Percentiles rank a stretch among this genome's conserved stretches.
Evolutionary conservation across 2,888 invertebrate genomes (phyloP).

Genomic region (Melitaea athalia): DNA sequence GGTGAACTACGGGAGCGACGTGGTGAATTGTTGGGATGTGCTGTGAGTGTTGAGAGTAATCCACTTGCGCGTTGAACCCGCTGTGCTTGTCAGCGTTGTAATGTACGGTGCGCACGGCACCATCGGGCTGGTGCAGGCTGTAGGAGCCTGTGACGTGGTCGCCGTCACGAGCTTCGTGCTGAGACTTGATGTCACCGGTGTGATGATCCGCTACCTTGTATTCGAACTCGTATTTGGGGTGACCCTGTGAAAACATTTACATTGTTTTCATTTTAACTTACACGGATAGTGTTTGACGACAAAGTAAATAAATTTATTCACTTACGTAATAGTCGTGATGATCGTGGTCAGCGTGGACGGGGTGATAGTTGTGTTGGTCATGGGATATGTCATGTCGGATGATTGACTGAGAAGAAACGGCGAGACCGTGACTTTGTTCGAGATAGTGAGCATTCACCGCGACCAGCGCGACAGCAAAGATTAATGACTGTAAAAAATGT

Average conservation of each 20-base stretch:
- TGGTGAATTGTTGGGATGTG: conserved; percentile 47
- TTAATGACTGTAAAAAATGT: conserved; percentile 20
- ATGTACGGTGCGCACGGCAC: conserved; percentile 80
- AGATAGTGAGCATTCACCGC: conserved; percentile 52
- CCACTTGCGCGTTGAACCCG: conserved; percentile 60
- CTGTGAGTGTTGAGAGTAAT: conserved; percentile 68
- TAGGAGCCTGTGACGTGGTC: conserved; percentile 81
- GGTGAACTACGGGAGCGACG: too few species aligned
- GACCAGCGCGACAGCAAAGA: conserved; percentile 37
- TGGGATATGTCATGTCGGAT: conserved; percentile 39
- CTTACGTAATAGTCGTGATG: conserved; percentile 59
- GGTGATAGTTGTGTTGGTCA: conserved; percentile 33
- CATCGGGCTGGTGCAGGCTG: conserved; percentile 81
- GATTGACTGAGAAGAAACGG: conserved; percentile 43
- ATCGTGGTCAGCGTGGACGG: conserved; percentile 26
- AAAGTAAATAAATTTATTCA: conserved; percentile 19
- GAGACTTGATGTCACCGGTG: conserved; percentile 72
- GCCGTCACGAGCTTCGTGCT: conserved; percentile 66
- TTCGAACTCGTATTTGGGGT: conserved; percentile 77
- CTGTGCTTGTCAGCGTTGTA: conserved; percentile 77
- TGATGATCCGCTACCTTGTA: conserved; percentile 71
- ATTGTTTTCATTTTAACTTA: neutral
- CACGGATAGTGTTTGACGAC: too few species aligned
- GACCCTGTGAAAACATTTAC: conserved; percentile 59
- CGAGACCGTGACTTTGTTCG: conserved; percentile 43